Evolutionary conservation across 2,888 invertebrate genomes (phyloP).

Genomic region (Chymomyza amoena): DNA sequence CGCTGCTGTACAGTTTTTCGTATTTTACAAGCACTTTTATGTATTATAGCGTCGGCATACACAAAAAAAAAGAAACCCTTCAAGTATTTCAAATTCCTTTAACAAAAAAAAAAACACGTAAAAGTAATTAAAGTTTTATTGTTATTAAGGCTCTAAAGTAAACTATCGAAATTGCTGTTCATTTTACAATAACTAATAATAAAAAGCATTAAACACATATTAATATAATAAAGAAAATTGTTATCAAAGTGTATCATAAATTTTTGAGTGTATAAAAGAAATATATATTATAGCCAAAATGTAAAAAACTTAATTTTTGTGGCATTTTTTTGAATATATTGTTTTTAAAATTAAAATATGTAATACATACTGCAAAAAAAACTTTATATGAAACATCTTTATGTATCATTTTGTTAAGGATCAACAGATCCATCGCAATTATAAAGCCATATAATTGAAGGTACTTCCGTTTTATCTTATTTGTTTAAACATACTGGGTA

Average conservation of each 20-base stretch:
- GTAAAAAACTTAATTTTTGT: background rate
- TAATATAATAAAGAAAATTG: conserved; percentile 24
- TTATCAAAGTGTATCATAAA: background rate
- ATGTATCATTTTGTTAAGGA: no score
- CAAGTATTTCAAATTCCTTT: conserved; percentile 57
- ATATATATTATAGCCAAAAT: conserved; percentile 5
- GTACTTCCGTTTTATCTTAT: no score
- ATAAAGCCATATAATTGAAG: no score
- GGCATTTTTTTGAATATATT: no score
- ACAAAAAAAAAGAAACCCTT: conserved; percentile 43
- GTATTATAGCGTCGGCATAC: background rate
- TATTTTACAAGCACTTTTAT: background rate
- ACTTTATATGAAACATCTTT: no score
- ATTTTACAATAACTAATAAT: conserved; percentile 28
- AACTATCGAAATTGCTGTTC: conserved; percentile 51
- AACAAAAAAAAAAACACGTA: conserved; percentile 31
- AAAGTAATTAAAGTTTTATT: conserved; percentile 30
- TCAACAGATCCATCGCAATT: no score
- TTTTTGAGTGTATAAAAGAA: background rate
- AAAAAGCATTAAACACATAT: conserved; percentile 32
- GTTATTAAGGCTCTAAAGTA: conserved; percentile 48
- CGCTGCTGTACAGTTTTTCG: conserved; percentile 60
- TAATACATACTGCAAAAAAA: no score
- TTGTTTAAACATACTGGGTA: no score
- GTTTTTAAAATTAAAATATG: no score